phyloP scores from a whole-genome alignment of 1,140 invertebrate species.

The Tribolium castaneum region DNA sequence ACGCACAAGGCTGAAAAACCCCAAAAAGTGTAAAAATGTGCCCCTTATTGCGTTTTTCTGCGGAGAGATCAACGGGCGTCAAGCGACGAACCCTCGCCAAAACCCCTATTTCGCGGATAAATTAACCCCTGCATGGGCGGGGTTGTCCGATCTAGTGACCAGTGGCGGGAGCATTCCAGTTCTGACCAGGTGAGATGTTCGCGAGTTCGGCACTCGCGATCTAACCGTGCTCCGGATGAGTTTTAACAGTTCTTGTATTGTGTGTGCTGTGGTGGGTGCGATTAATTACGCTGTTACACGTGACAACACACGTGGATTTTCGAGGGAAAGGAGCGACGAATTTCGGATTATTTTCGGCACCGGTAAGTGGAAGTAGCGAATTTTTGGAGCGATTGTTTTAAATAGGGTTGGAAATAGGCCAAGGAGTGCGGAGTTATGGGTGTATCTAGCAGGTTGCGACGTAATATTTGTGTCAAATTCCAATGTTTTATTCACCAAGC shows the following conservation, averaged over 20 bases:
- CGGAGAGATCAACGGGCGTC: background rate
- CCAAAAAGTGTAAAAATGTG: no score
- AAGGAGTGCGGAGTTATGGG: background rate
- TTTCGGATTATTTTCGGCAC: background rate
- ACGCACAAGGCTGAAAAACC: no score
- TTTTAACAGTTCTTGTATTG: background rate
- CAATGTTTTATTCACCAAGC: no score
- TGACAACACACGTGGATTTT: background rate
- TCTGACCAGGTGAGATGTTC: slow-evolving; percentile 48
- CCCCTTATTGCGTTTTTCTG: background rate
- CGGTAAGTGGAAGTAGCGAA: background rate
- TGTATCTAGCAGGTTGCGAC: background rate
- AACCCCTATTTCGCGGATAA: background rate
- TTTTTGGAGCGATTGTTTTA: no score
- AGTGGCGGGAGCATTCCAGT: slow-evolving; percentile 52
- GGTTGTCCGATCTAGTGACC: slow-evolving; percentile 39
- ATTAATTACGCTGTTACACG: slow-evolving; percentile 6
- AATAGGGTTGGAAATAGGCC: background rate
- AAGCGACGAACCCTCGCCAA: background rate
- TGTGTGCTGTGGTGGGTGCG: background rate
- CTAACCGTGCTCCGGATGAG: slow-evolving; percentile 51
- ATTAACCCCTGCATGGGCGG: slow-evolving; percentile 38
- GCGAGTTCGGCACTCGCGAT: slow-evolving; percentile 48
- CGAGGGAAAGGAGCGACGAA: background rate
- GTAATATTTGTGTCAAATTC: background rate